Percentiles rank a stretch among this genome's conserved stretches.
These are phyloP conservation scores for Osmoderma eremita DNA, from an alignment of 2,888 invertebrate genomes.

Conservation along the genomic window DNA sequence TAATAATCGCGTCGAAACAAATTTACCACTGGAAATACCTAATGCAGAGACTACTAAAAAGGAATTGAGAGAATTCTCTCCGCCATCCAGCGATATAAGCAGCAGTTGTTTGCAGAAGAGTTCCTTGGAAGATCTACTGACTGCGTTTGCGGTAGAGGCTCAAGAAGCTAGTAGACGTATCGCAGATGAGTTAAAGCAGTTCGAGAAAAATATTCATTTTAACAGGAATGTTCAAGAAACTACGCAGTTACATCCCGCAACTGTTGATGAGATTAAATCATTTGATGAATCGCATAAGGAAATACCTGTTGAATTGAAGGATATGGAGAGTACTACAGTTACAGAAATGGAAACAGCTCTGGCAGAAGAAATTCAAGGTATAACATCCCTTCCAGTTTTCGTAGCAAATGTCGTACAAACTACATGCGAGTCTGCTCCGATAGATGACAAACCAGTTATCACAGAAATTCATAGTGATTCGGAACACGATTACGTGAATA, in stretches of 20 bases:
- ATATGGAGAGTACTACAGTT: slow-evolving; percentile 52
- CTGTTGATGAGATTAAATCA: slow-evolving; percentile 21
- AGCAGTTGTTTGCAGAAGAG: slow-evolving; percentile 49
- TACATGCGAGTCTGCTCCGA: slow-evolving; percentile 47
- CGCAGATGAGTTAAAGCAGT: slow-evolving; percentile 65
- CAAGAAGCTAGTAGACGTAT: slow-evolving; percentile 76
- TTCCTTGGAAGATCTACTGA: slow-evolving; percentile 76
- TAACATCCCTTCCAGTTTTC: slow-evolving; percentile 52
- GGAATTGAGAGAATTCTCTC: slow-evolving; percentile 25
- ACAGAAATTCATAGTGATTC: slow-evolving; percentile 51
- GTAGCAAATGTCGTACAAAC: slow-evolving; percentile 59
- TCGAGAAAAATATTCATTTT: slow-evolving; percentile 28
- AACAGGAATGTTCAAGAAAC: slow-evolving; percentile 17
- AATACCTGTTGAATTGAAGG: neutral
- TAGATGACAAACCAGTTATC: slow-evolving; percentile 44
- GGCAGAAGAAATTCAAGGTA: slow-evolving; percentile 55
- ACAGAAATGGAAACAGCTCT: slow-evolving; percentile 50
- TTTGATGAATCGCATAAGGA: slow-evolving; percentile 21
- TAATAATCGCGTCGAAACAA: neutral
- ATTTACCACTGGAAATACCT: neutral
- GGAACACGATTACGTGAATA: slow-evolving; percentile 61
- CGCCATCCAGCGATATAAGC: slow-evolving; percentile 18
- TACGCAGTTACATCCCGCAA: neutral
- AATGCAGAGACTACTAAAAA: neutral
- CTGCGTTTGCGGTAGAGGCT: slow-evolving; percentile 79